phyloP scores from a whole-genome alignment of 1,140 invertebrate species.

The Zaprionus inermis region DNA sequence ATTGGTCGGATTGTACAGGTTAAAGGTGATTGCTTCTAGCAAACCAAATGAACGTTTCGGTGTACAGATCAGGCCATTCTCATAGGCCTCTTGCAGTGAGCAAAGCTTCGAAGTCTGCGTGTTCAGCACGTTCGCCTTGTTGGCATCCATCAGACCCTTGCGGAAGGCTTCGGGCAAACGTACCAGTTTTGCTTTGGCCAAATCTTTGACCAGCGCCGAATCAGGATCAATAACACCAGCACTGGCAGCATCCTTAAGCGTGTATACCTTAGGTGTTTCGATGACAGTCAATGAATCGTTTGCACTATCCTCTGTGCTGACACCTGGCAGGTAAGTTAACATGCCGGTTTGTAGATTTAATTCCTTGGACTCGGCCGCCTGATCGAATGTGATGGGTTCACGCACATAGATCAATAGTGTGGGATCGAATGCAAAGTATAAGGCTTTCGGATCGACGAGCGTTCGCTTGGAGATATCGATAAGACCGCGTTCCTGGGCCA shows the following conservation, averaged over 20 bases:
- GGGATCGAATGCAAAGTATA: conserved; percentile 90
- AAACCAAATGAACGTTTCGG: conserved; percentile 91
- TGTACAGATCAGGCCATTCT: conserved; percentile 90
- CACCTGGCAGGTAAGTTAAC: conserved; percentile 89
- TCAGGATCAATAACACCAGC: conserved; percentile 94
- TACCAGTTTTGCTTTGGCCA: conserved; percentile 91
- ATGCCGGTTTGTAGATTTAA: conserved; percentile 90
- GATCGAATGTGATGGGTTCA: conserved; percentile 90
- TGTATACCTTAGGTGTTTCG: conserved; percentile 86
- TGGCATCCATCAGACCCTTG: conserved; percentile 93
- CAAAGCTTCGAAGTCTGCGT: conserved; percentile 92
- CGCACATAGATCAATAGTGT: conserved; percentile 88
- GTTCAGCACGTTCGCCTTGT: conserved; percentile 93
- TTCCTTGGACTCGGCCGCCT: conserved; percentile 89
- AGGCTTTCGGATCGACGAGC: conserved; percentile 86
- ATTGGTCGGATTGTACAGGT: conserved; percentile 91
- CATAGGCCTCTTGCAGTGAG: conserved; percentile 89
- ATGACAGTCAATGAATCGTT: conserved; percentile 66
- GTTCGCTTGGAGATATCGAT: conserved; percentile 88
- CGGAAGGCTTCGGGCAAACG: conserved; percentile 94
- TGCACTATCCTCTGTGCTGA: conserved; percentile 55
- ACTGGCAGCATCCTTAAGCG: conserved; percentile 93
- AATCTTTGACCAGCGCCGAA: conserved; percentile 94
- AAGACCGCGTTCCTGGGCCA: conserved; percentile 89
- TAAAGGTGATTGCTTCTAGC: conserved; percentile 92